Evolutionary conservation across 2,797 vertebrate species (phyloP).

Genomic region (Trematomus bernacchii): DNA sequence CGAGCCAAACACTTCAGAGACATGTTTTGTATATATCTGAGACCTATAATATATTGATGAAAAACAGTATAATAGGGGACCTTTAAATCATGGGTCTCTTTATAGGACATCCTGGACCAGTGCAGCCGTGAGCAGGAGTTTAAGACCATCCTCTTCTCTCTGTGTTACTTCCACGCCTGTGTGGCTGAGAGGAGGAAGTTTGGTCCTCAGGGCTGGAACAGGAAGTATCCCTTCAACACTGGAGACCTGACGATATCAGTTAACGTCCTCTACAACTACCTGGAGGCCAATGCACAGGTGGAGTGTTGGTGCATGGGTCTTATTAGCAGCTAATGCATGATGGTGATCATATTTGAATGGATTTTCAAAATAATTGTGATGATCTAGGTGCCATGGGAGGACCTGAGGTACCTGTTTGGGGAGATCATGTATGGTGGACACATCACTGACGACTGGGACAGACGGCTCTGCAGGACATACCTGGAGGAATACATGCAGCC

Average conservation of each 20-base stretch:
- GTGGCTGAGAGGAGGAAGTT: conserved; percentile 86
- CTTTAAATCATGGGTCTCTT: not conserved
- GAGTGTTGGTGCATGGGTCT: conserved; percentile 37
- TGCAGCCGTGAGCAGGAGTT: conserved; percentile 90
- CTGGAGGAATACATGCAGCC: conserved; percentile 89
- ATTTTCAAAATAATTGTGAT: conserved; percentile 32
- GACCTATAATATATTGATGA: too few species aligned
- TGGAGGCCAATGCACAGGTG: conserved; percentile 87
- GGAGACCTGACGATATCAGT: conserved; percentile 86
- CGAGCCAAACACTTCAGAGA: too few species aligned
- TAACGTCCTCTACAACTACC: conserved; percentile 86
- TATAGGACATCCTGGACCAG: conserved; percentile 87
- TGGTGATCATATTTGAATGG: conserved; percentile 1
- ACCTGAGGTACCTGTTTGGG: conserved; percentile 88
- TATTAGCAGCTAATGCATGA: not conserved
- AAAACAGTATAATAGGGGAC: too few species aligned
- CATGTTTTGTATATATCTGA: too few species aligned
- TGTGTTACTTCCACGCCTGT: conserved; percentile 88
- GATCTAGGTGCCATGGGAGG: conserved; percentile 84
- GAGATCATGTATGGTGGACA: conserved; percentile 88
- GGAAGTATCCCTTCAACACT: conserved; percentile 87
- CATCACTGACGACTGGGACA: conserved; percentile 87
- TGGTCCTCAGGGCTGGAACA: conserved; percentile 88
- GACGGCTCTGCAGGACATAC: conserved; percentile 87
- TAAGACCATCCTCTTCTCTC: conserved; percentile 88